Evolutionary conservation across 2,797 vertebrate species (phyloP), one percentile per base, ranked within the genome.

Genomic region (Rhodeus uyekii): DNA sequence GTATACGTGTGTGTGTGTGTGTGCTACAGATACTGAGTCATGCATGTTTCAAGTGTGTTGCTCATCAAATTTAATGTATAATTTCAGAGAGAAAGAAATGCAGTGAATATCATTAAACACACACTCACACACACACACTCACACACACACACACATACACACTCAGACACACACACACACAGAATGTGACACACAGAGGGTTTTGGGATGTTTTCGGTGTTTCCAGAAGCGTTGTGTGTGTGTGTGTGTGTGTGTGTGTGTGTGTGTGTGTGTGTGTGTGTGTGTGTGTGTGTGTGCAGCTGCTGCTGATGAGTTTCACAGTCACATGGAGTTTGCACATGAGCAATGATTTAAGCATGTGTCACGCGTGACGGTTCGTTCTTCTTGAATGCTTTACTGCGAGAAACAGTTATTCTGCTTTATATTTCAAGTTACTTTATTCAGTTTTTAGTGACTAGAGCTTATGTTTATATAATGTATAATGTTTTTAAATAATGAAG

Each of bases 221-320:
- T n/a, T n/a, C n/a, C n/a, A n/a, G 24, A 12, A 13, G 13, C n/a
- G 19, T 65, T 27, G 24, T 42, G n/a, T 13, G 27, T 48, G 19
- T 34, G 32, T 44, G 13, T 14, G 12, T 4, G 42, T 14, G 42
- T 14, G 18, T 5, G 5, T 18, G 46, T 48, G 46, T 48, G 46
- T 2, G 46, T 50, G 46, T 50, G 48, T 22, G 19, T 9, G 48
- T 50, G 48, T 50, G 48, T 22, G 48, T 50, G 18, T 8, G 18
- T 50, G 48, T 50, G 48, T 22, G 48, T 14, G 10, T 13, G 39
- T 4, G 39, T 3, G 10, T 13, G 60, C 3, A 32, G 5, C 27
- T 13, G 27, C 36, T 42, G 55, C 32, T 77, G 60, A 77, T 50
- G 60, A 65, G 44, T 50, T 65, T 78, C 60, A 63, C 74, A 63